Base-by-base conservation (phyloP, 2,888 invertebrate genomes). In the Muscina levida region DNA sequence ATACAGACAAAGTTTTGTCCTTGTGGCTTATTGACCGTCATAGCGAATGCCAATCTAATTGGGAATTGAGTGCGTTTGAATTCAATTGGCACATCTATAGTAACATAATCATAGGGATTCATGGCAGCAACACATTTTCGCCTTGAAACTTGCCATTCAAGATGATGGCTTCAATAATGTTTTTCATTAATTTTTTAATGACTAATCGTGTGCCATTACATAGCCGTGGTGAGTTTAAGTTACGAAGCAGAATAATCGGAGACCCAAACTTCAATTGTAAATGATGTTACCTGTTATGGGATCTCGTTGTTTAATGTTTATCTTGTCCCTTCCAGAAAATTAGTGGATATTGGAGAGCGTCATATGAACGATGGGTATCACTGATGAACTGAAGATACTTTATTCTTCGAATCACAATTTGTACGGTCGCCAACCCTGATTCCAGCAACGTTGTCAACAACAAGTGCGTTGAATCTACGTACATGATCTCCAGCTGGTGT, bases 31-130 rank as follows among this genome's bases (percentile, higher is more conserved):
- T 51, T 51, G 19, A 51, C 17, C 17, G 51, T 6, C 51, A 17
- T 19, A 17, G 22, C 51, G 19, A 77, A 79, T 24, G 68, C 81
- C 1, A 77, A 42, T 6, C 81, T 59, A 10, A 72, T 31, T 76
- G 39, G 8, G 17, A 51, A 51, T 51, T 51, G 15, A 51, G 17
- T n/a, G 15, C 51, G 51, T 51, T 51, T 51, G 19, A 51, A 51
- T 10, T 51, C 51, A 51, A 51, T 10, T 51, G 13, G 4, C 46
- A 46, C 13, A 15, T 46, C 46, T 13, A n/a, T n/a, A n/a, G n/a
- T n/a, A n/a, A n/a, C n/a, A n/a, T n/a, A n/a, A n/a, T n/a, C n/a
- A n/a, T n/a, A n/a, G n/a, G n/a, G n/a, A n/a, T n/a, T n/a, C n/a
- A n/a, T 46, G 46, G 46, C 46, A 46, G 46, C 46, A 46, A 46